Conservation (phyloP, 1,140 invertebrate genomes). For the Pararge aegeria region DNA sequence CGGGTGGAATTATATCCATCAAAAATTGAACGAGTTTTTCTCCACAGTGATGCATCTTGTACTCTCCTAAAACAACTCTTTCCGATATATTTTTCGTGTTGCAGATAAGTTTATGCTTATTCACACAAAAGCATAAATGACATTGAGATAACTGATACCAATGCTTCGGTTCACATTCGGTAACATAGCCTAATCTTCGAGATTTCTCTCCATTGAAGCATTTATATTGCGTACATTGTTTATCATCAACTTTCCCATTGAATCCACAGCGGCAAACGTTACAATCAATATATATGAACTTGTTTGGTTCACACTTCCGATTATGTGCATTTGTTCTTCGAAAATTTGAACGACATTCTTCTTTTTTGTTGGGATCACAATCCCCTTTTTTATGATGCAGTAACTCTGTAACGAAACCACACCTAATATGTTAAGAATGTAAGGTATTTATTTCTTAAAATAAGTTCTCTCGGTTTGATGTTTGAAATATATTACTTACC, state of each 20-base stretch:
- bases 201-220: constrained; percentile 26
- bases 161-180: constrained; percentile 38
- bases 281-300: constrained; percentile 44
- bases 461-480: too few relatives aligned
- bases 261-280: constrained; percentile 52
- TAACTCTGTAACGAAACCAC: not conserved
- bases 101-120: constrained; percentile 51
- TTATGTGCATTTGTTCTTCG: not conserved
- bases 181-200: constrained; percentile 25
- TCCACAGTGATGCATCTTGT: constrained; percentile 45
- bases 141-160: constrained; percentile 57
- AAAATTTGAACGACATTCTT: constrained; percentile 24
- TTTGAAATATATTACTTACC: not conserved
- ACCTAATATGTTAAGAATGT: too few relatives aligned
- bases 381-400: not conserved
- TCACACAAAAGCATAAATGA: constrained; percentile 54
- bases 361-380: constrained; percentile 38
- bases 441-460: too few relatives aligned
- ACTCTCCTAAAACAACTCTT: constrained; percentile 35
- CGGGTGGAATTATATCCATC: constrained; percentile 20
- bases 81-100: constrained; percentile 30
- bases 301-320: constrained; percentile 38
- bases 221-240: constrained; percentile 48
- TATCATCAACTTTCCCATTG: constrained; percentile 37
- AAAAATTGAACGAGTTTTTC: constrained; percentile 40